These are phyloP conservation scores for Hylomyscus alleni DNA, from an alignment of 2,797 vertebrate genomes.

Conservation along the genomic window DNA sequence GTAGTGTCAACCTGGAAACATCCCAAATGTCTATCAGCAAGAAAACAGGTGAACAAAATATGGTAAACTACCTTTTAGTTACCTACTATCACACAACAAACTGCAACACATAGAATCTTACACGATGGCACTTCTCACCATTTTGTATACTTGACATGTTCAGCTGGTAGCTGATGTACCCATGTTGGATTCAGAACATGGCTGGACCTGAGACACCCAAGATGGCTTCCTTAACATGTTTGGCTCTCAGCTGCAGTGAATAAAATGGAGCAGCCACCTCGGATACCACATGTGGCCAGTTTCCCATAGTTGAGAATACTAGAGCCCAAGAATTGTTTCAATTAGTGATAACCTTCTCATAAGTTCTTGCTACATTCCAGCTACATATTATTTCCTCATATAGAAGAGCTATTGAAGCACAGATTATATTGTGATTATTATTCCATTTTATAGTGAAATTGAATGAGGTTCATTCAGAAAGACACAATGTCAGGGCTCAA, in stretches of 20 bases:
- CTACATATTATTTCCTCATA: background rate
- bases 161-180: background rate
- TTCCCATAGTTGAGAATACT: background rate
- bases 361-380: background rate
- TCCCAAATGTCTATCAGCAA: background rate
- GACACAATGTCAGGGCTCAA: background rate
- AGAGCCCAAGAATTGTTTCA: background rate
- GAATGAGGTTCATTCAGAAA: background rate
- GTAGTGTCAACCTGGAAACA: background rate
- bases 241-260: background rate
- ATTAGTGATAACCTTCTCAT: slow-evolving; percentile 15
- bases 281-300: background rate
- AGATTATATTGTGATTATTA: background rate
- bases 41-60: background rate
- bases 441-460: slow-evolving; percentile 1
- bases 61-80: background rate
- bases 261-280: background rate
- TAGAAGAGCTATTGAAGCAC: background rate
- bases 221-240: background rate
- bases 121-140: background rate
- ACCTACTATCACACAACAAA: background rate
- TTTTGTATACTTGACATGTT: background rate
- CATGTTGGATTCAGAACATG: background rate
- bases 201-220: too few relatives aligned
- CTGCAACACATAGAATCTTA: background rate